Conservation (phyloP, 2,888 invertebrate species). For the Operophtera brumata region DNA sequence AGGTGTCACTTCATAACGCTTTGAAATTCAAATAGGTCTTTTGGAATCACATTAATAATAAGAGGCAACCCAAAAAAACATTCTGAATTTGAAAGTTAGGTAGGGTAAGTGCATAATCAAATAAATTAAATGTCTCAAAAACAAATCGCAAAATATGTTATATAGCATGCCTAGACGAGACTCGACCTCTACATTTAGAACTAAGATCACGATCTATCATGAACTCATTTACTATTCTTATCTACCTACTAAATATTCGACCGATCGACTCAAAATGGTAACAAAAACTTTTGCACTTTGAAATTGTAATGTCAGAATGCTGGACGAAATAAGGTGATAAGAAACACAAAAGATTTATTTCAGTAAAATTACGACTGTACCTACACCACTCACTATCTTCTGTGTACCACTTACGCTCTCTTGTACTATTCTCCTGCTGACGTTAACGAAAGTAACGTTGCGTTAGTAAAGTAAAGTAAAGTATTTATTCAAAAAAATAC, state of each 20-base stretch:
- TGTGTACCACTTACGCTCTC: too few relatives aligned
- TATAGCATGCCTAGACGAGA: constrained; percentile 19
- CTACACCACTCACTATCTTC: too few relatives aligned
- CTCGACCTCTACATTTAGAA: constrained; percentile 30
- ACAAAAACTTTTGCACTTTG: constrained; percentile 58
- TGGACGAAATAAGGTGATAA: constrained; percentile 7
- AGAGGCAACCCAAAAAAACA: constrained; percentile 17
- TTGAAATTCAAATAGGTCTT: constrained; percentile 11
- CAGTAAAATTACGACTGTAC: too few relatives aligned
- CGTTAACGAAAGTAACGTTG: too few relatives aligned
- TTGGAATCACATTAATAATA: constrained; percentile 2
- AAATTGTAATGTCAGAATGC: constrained; percentile 50
- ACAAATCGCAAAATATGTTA: constrained; percentile 9
- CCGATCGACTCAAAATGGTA: constrained; percentile 36
- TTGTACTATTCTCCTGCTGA: too few relatives aligned
- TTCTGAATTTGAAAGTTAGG: constrained; percentile 16
- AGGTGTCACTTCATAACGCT: constrained; percentile 1
- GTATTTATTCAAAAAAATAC: too few relatives aligned
- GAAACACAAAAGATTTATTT: too few relatives aligned
- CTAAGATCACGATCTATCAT: constrained; percentile 22
- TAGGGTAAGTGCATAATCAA: constrained; percentile 8
- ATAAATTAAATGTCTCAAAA: constrained; percentile 16
- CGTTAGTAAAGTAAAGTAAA: too few relatives aligned
- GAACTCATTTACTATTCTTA: constrained; percentile 28
- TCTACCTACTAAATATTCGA: constrained; percentile 36